These are phyloP conservation scores for Andrena bucephala DNA, from an alignment of 2,888 invertebrate genomes.

Conservation along the genomic window DNA sequence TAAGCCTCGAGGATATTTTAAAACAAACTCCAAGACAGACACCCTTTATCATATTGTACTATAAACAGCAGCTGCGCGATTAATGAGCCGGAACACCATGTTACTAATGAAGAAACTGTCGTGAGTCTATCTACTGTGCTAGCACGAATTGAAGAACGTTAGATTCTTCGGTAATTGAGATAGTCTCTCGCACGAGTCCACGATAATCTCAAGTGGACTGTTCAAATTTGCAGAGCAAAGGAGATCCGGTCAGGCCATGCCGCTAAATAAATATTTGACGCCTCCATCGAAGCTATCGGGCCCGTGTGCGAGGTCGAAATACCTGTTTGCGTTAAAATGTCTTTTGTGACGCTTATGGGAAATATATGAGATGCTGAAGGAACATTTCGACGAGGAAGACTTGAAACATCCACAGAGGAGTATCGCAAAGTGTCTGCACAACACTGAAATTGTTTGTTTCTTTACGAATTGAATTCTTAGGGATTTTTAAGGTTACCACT, in stretches of 20 bases:
- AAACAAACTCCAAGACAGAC: conserved; percentile 73
- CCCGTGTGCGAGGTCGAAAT: conserved; percentile 31
- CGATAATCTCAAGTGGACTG: conserved; percentile 54
- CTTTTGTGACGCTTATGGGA: conserved; percentile 43
- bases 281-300: conserved; percentile 51
- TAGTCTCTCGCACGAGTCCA: conserved; percentile 29
- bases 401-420: background rate
- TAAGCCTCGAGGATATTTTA: conserved; percentile 76
- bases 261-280: conserved; percentile 62
- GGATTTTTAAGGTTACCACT: conserved; percentile 19
- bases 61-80: conserved; percentile 71
- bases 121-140: background rate
- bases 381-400: background rate
- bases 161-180: conserved; percentile 48
- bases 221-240: conserved; percentile 58
- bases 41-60: conserved; percentile 77
- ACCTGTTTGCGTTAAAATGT: conserved; percentile 47
- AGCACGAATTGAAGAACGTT: background rate
- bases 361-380: conserved; percentile 5
- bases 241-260: conserved; percentile 47
- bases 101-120: conserved; percentile 29
- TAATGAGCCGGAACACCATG: conserved; percentile 53
- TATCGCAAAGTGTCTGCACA: conserved; percentile 7
- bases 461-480: conserved; percentile 8
- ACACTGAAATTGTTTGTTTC: conserved; percentile 59